Evolutionary conservation across 2,888 invertebrate genomes (phyloP).

Genomic region (Cantharis rufa): DNA sequence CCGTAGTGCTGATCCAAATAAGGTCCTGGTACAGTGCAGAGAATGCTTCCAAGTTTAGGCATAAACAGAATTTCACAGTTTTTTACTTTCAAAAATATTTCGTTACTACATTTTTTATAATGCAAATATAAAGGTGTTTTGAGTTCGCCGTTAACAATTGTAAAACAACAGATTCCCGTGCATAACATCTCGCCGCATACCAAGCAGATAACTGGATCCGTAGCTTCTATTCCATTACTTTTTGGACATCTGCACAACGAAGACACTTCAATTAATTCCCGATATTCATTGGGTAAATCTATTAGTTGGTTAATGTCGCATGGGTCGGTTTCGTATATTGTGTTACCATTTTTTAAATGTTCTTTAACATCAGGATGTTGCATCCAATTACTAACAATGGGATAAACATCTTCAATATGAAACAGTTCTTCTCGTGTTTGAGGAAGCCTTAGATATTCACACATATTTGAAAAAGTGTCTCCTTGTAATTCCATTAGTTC

Average conservation of each 20-base stretch:
- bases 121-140: too few species aligned
- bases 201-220: slow-evolving; percentile 96
- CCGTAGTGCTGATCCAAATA: too few species aligned
- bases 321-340: slow-evolving; percentile 58
- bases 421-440: slow-evolving; percentile 66
- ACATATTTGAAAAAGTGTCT: slow-evolving; percentile 84
- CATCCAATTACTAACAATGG: slow-evolving; percentile 64
- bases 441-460: slow-evolving; percentile 82
- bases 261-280: slow-evolving; percentile 93
- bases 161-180: slow-evolving; percentile 90
- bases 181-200: slow-evolving; percentile 94
- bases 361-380: slow-evolving; percentile 53
- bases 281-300: slow-evolving; percentile 88
- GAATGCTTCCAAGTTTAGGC: too few species aligned
- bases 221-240: slow-evolving; percentile 88
- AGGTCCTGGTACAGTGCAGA: too few species aligned
- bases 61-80: too few species aligned
- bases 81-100: too few species aligned
- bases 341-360: slow-evolving; percentile 47
- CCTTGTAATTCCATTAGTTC: slow-evolving; percentile 70
- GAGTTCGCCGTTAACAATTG: too few species aligned
- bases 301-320: slow-evolving; percentile 72
- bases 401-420: slow-evolving; percentile 57
- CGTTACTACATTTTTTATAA: too few species aligned
- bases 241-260: slow-evolving; percentile 93